These are phyloP conservation scores for Cyprinodon diabolis DNA, from an alignment of 2,797 vertebrate species.

Conservation along the genomic window DNA sequence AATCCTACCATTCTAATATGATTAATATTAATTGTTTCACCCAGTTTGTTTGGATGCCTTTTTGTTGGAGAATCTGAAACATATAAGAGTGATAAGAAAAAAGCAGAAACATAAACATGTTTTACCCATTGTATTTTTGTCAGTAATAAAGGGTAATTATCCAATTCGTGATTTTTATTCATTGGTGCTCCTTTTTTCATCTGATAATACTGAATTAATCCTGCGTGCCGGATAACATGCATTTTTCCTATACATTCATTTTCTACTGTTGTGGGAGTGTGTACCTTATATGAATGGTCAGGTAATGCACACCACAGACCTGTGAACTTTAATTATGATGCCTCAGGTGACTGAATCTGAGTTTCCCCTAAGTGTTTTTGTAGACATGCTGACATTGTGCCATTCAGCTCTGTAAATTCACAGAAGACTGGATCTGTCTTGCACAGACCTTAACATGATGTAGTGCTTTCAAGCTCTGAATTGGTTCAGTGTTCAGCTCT, in stretches of 20 bases:
- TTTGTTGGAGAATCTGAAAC: neutral
- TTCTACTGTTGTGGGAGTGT: neutral
- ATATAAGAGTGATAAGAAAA: neutral
- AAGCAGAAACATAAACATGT: neutral
- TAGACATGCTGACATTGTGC: slow-evolving; percentile 13
- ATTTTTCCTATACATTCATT: neutral
- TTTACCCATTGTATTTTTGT: neutral
- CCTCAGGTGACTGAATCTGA: neutral
- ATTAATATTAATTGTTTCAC: too few relatives aligned
- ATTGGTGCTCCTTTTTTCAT: neutral
- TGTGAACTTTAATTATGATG: neutral
- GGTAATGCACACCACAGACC: neutral
- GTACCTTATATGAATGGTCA: neutral
- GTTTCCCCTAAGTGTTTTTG: neutral
- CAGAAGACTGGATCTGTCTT: slow-evolving; percentile 38
- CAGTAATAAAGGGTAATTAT: neutral
- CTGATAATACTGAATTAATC: neutral
- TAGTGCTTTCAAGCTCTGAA: slow-evolving; percentile 34
- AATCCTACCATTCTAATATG: too few relatives aligned
- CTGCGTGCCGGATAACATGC: neutral
- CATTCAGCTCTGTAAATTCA: slow-evolving; percentile 21
- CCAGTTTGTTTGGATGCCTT: neutral
- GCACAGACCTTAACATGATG: slow-evolving; percentile 33
- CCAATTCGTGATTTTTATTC: too few relatives aligned
- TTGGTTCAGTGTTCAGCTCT: slow-evolving; percentile 45